Evolutionary conservation across 1,140 invertebrate species (phyloP).

Genomic region (Rhizoglyphus robini): DNA sequence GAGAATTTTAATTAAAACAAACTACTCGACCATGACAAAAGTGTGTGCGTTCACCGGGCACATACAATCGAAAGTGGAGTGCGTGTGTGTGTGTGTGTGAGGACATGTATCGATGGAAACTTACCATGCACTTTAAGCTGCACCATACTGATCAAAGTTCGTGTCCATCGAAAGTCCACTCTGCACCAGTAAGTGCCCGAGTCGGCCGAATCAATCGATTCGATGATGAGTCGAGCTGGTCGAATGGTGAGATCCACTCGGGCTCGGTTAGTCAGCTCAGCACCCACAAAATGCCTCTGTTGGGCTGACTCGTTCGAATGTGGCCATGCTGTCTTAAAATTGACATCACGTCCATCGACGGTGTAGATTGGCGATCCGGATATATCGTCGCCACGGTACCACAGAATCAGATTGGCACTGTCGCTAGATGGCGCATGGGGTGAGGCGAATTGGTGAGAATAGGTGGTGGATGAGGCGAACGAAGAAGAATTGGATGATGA

Average conservation of each 20-base stretch:
- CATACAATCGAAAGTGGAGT: too few species aligned
- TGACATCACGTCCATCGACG: constrained; percentile 21
- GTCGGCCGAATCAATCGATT: constrained; percentile 20
- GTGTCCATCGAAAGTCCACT: constrained; percentile 25
- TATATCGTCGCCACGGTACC: constrained; percentile 51
- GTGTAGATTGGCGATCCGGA: constrained; percentile 27
- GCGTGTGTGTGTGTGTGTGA: background rate
- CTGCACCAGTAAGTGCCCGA: constrained; percentile 26
- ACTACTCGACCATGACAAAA: too few species aligned
- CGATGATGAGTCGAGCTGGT: constrained; percentile 21
- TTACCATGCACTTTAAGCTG: constrained; percentile 26
- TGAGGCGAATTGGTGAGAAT: background rate
- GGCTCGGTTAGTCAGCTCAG: background rate
- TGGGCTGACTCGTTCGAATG: background rate
- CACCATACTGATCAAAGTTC: constrained; percentile 24
- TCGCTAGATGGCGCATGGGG: constrained; percentile 27
- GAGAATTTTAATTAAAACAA: too few species aligned
- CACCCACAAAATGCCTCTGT: background rate
- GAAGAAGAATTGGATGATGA: too few species aligned
- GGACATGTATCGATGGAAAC: background rate
- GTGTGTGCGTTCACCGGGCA: too few species aligned
- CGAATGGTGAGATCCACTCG: background rate
- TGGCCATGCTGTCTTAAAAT: background rate
- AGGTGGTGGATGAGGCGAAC: too few species aligned
- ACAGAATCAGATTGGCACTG: constrained; percentile 56